Evolutionary conservation across 1,140 invertebrate species (phyloP).

Genomic region (Tyrophagus putrescentiae): DNA sequence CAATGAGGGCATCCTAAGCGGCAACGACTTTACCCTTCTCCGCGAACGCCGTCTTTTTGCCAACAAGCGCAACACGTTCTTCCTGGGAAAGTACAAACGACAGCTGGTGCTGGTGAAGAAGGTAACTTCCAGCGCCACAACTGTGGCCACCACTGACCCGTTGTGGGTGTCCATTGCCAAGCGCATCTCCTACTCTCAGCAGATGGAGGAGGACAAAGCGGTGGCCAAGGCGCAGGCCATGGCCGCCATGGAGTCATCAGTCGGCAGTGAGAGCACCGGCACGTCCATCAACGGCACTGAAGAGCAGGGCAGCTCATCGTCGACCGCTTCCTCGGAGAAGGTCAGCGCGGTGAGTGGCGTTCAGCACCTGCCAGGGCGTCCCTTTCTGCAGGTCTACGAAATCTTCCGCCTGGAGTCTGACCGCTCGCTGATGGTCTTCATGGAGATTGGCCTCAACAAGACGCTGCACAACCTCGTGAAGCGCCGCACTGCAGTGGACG

Average conservation of each 20-base stretch:
- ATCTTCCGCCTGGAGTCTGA: background rate
- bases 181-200: background rate
- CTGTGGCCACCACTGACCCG: background rate
- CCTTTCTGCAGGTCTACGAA: background rate
- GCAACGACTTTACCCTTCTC: no score
- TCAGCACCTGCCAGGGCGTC: background rate
- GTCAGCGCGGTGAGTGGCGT: background rate
- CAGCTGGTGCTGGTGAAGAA: slow-evolving; percentile 5
- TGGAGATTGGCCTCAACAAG: background rate
- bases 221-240: no score
- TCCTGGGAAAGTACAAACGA: background rate
- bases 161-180: background rate
- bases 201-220: no score
- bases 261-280: background rate
- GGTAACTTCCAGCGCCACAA: no score
- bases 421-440: background rate
- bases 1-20: no score
- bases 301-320: background rate
- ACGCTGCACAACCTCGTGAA: background rate
- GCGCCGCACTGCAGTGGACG: background rate
- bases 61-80: background rate
- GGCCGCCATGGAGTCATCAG: background rate
- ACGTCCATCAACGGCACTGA: background rate
- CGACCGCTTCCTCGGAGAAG: background rate
- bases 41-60: no score